Conservation (phyloP, 2,113 vertebrate genomes). For the Thalassoma bifasciatum region DNA sequence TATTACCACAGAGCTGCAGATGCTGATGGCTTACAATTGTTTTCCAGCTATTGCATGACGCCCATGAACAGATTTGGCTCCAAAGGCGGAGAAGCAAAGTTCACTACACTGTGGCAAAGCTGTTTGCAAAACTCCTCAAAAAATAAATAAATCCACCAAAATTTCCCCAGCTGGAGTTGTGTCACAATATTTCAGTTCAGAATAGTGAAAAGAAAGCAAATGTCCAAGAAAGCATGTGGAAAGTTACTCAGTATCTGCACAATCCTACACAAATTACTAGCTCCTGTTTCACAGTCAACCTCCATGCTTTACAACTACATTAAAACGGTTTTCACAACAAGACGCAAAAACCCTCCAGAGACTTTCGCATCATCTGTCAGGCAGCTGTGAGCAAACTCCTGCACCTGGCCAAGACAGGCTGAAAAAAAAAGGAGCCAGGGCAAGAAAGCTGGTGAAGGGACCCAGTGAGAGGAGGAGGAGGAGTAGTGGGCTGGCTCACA, state of each 20-base stretch:
- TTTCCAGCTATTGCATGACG: conserved; percentile 43
- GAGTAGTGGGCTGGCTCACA: conserved; percentile 60
- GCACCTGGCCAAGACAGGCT: conserved; percentile 77
- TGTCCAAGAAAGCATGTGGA: not conserved
- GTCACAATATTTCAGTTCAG: not conserved
- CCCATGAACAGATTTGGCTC: conserved; percentile 7
- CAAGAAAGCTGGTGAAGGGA: conserved; percentile 52
- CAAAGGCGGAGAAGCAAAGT: conserved; percentile 23
- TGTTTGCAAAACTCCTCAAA: conserved; percentile 24
- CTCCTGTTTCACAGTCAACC: conserved; percentile 27
- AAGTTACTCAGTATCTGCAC: not conserved
- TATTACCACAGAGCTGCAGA: conserved; percentile 44
- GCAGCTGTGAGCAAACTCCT: conserved; percentile 77
- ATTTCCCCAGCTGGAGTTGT: not conserved
- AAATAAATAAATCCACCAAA: conserved; percentile 10
- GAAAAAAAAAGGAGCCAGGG: conserved; percentile 49
- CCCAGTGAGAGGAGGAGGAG: conserved; percentile 43
- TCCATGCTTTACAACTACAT: conserved; percentile 46
- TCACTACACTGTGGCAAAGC: conserved; percentile 11
- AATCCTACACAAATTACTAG: conserved; percentile 12
- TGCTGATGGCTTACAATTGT: conserved; percentile 38
- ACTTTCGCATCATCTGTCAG: conserved; percentile 74
- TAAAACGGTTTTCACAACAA: conserved; percentile 78
- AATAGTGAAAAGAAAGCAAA: not conserved
- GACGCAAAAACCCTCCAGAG: conserved; percentile 70